Evolutionary conservation across 2,113 vertebrate species (phyloP).

Genomic region (Mesocricetus auratus): DNA sequence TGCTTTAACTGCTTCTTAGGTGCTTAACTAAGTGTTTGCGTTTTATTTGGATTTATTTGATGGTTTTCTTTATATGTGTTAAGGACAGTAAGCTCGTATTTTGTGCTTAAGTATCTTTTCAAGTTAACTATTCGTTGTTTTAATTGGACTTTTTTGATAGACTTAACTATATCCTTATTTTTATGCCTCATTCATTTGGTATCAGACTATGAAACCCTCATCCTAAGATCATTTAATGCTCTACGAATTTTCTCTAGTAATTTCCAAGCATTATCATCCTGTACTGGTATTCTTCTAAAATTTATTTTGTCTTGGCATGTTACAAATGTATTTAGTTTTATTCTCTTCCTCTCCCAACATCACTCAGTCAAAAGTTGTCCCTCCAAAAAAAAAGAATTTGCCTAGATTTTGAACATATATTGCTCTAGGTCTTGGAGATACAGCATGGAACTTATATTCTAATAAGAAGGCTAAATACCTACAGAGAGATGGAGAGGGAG

Average conservation of each 20-base stretch:
- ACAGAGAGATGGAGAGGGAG: neutral
- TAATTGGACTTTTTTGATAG: neutral
- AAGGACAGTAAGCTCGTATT: neutral
- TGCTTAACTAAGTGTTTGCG: conserved; percentile 5
- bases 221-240: conserved; percentile 2
- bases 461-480: neutral
- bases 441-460: neutral
- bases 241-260: conserved; percentile 9
- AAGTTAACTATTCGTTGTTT: neutral
- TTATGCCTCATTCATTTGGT: neutral
- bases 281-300: conserved; percentile 26
- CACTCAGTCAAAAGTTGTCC: conserved; percentile 1
- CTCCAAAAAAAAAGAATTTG: neutral
- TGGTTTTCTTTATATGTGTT: neutral
- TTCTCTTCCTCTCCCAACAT: neutral
- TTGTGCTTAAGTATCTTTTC: neutral
- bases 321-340: neutral
- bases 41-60: conserved; percentile 54
- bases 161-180: conserved; percentile 14
- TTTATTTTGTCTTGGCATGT: conserved; percentile 7
- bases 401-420: neutral
- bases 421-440: neutral
- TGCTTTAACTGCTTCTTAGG: neutral
- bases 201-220: conserved; percentile 22
- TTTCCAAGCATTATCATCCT: neutral